Base-by-base conservation (phyloP, 2,797 vertebrate genomes). In the Fistularia commersonii region DNA sequence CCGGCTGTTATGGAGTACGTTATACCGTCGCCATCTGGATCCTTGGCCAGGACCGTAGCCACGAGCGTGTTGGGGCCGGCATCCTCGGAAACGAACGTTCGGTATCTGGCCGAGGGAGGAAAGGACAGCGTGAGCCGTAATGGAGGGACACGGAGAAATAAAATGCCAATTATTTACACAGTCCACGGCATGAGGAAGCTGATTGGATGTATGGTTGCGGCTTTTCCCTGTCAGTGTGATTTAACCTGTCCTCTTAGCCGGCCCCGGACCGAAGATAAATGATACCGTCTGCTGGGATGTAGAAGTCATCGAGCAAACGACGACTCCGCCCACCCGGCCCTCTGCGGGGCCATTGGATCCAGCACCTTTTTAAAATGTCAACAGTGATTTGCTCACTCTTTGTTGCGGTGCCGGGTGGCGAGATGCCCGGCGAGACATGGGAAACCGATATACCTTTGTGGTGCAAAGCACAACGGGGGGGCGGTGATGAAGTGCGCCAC, bases 81-180 rank as follows among this genome's bases (percentile, higher is more conserved):
- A 12, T 96, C 94, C 81, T 96, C 94, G 0, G 94, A 95, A 72
- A 96, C 92, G 69, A 95, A 96, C 1, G 93, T 94, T 53, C 90
- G 87, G 80, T 96, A 95, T 52, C 94, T 96, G 82, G 35, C 23
- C 23, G 4, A 23, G 23, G 23, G 23, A 23, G 23, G 23, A 23
- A 59, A 48, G 45, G 12, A 39, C 7, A 6, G 3, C 35, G 11
- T 32, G 8, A 53, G 13, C 32, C 41, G 57, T 41, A 34, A 38
- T 4, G 10, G 23, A 36, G 11, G 53, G 34, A 67, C 59, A 62
- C 42, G 41, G 58, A 34, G 61, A 55, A 41, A 49, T 41, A 35
- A 48, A 41, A 50, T 40, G 63, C 51, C 57, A 51, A 75, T 73
- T 70, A 71, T 73, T 73, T 60, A 67, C 57, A 60, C 58, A 36